A percentile compares a stretch with the other conserved stretches of the same genome.
These are phyloP conservation scores for Hoplodrina blanda DNA, from an alignment of 2,888 invertebrate species.

Conservation along the genomic window DNA sequence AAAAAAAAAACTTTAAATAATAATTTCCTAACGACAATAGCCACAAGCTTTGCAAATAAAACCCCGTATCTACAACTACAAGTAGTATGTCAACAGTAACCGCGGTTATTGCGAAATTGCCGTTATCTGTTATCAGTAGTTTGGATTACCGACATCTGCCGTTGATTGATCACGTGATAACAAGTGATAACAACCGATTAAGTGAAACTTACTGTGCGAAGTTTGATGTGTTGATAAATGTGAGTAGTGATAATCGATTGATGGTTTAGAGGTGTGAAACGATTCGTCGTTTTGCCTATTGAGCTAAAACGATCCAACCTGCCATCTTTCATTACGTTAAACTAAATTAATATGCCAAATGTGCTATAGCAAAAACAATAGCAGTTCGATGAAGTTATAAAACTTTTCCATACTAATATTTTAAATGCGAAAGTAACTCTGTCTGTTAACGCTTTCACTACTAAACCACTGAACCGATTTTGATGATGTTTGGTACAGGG, in stretches of 20 bases:
- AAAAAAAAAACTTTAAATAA: too few relatives aligned
- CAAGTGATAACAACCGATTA: slow-evolving; percentile 51
- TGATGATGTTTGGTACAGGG: too few relatives aligned
- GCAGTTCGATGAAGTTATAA: too few relatives aligned
- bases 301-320: too few relatives aligned
- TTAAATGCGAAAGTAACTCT: too few relatives aligned
- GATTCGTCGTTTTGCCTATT: background rate
- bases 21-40: slow-evolving; percentile 1
- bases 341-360: too few relatives aligned
- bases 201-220: slow-evolving; percentile 40
- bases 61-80: slow-evolving; percentile 39
- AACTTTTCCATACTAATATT: too few relatives aligned
- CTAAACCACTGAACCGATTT: too few relatives aligned
- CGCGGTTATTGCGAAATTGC: slow-evolving; percentile 67
- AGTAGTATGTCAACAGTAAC: slow-evolving; percentile 55
- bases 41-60: slow-evolving; percentile 41
- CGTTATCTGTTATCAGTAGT: slow-evolving; percentile 56
- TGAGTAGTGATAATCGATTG: background rate
- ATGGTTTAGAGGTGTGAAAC: background rate
- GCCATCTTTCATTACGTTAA: too few relatives aligned
- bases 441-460: too few relatives aligned
- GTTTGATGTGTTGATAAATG: slow-evolving; percentile 3
- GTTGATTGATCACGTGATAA: slow-evolving; percentile 78
- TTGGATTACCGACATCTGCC: slow-evolving; percentile 75
- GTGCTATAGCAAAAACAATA: too few relatives aligned